Conservation (phyloP, 30 jellyfish, hydroid and myxozoan genomes). For the Morbakka virulenta region DNA sequence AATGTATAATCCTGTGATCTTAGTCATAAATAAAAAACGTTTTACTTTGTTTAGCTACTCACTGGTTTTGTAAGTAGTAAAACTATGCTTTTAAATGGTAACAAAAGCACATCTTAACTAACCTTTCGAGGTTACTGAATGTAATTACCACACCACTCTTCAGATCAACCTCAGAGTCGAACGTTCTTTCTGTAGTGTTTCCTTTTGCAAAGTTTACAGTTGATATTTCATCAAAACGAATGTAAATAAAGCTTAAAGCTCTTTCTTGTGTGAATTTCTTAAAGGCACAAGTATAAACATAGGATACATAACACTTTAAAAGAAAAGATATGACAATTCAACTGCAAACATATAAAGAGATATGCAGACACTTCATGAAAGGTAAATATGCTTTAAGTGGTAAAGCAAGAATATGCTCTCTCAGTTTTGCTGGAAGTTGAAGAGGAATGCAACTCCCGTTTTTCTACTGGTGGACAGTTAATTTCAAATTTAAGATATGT, state of each 20-base stretch:
- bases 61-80: too few species aligned
- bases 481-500: background rate
- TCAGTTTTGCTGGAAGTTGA: background rate
- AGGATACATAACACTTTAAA: background rate
- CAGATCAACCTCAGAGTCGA: slow-evolving; percentile 81
- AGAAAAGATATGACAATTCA: background rate
- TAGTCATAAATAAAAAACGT: too few species aligned
- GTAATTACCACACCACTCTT: slow-evolving; percentile 77
- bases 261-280: background rate
- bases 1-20: too few species aligned
- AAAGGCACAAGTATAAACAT: background rate
- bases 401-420: background rate
- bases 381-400: background rate
- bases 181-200: slow-evolving; percentile 92
- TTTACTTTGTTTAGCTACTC: too few species aligned
- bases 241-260: too few species aligned
- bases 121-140: slow-evolving; percentile 92
- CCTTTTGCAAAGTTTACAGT: slow-evolving; percentile 95
- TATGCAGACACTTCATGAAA: background rate
- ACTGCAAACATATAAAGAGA: background rate
- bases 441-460: background rate
- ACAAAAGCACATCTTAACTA: too few species aligned
- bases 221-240: slow-evolving; percentile 87
- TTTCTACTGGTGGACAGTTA: background rate
- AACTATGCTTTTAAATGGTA: too few species aligned